A percentile compares a stretch with the other conserved stretches of the same genome.
These are phyloP conservation scores for Eupsittula cactorum DNA, from an alignment of 2,113 vertebrate genomes.

Conservation along the genomic window DNA sequence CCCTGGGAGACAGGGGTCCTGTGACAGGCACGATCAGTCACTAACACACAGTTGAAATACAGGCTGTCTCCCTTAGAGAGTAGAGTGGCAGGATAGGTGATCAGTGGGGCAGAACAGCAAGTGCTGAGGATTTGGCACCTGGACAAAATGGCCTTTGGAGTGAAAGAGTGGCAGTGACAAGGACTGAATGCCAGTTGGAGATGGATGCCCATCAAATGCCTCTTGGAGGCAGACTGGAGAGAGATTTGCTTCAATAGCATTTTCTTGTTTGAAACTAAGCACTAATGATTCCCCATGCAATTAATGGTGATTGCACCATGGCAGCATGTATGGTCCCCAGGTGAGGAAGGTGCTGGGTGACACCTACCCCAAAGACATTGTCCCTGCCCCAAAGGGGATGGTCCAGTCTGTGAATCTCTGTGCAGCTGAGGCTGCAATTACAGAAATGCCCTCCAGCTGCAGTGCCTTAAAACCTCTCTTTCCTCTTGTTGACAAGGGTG, in stretches of 20 bases:
- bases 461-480: neutral
- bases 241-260: neutral
- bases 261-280: neutral
- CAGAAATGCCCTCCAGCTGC: neutral
- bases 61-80: rapidly evolving
- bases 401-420: neutral
- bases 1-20: neutral
- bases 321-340: neutral
- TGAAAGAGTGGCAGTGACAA: neutral
- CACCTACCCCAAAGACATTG: neutral
- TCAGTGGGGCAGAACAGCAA: neutral
- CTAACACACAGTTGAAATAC: neutral
- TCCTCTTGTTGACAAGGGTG: neutral
- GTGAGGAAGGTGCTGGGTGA: neutral
- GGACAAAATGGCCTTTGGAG: neutral
- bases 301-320: neutral
- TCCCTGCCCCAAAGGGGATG: neutral
- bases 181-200: neutral
- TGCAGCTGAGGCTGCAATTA: neutral
- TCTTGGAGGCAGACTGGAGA: neutral
- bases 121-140: neutral
- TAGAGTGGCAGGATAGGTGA: rapidly evolving
- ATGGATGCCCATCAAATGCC: neutral
- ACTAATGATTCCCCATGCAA: neutral
- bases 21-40: neutral